Conservation (phyloP, 2,113 vertebrate genomes). For the Cromileptes altivelis region DNA sequence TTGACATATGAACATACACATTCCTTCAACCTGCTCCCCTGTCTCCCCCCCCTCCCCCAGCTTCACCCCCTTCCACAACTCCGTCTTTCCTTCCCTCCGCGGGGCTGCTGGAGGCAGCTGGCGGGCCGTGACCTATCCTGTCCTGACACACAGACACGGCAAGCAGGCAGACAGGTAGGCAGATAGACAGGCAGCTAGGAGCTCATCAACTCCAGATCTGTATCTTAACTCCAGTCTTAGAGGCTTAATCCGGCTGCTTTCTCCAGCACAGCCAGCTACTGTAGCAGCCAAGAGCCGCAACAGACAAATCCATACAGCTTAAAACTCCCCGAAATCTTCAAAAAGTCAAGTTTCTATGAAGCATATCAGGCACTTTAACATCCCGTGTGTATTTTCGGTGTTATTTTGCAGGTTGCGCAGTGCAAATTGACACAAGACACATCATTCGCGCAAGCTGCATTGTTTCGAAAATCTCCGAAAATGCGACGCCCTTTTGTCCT, state of each 20-base stretch:
- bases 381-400: not conserved
- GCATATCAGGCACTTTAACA: constrained; percentile 4
- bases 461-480: constrained; percentile 13
- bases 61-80: not conserved
- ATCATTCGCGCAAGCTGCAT: not conserved
- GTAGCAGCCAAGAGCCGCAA: constrained; percentile 57
- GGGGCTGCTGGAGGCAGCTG: constrained; percentile 37
- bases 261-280: constrained; percentile 45
- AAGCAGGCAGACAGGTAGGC: constrained; percentile 34
- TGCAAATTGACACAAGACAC: not conserved
- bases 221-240: constrained; percentile 60
- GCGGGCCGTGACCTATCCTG: constrained; percentile 57
- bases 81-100: constrained; percentile 2
- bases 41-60: not conserved
- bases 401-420: not conserved
- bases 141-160: constrained; percentile 34
- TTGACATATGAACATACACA: constrained; percentile 50
- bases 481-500: constrained; percentile 38
- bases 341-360: constrained; percentile 44
- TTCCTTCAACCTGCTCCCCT: constrained; percentile 43
- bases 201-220: constrained; percentile 58
- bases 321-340: constrained; percentile 27
- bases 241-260: constrained; percentile 63
- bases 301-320: constrained; percentile 55
- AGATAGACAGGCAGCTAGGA: constrained; percentile 34